Evolutionary conservation across 2,113 vertebrate species (phyloP).

Genomic region (Bucco capensis): DNA sequence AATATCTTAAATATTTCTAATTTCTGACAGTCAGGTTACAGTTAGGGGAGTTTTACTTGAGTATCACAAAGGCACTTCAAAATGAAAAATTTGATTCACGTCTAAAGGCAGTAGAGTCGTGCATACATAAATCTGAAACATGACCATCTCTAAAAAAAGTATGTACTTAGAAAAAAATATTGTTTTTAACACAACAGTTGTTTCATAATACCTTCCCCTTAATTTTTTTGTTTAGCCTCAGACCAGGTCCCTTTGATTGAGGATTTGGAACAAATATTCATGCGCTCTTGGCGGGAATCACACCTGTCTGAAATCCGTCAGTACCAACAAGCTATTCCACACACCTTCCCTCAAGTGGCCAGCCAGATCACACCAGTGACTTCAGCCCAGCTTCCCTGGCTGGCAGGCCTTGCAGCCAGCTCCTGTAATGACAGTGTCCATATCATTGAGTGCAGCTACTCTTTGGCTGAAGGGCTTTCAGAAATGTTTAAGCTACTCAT

Average conservation of each 20-base stretch:
- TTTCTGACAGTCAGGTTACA: not conserved
- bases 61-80: not conserved
- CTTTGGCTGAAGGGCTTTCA: slow-evolving; percentile 89
- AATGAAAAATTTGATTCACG: not conserved
- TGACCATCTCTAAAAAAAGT: not conserved
- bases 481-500: slow-evolving; percentile 87
- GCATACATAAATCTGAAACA: not conserved
- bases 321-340: slow-evolving; percentile 81
- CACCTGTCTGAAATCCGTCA: slow-evolving; percentile 91
- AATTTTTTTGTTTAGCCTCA: slow-evolving; percentile 68
- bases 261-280: slow-evolving; percentile 95
- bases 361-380: slow-evolving; percentile 77
- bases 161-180: not conserved
- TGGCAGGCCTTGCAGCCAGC: slow-evolving; percentile 90
- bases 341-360: slow-evolving; percentile 69
- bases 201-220: not conserved
- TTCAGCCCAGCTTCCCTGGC: slow-evolving; percentile 91
- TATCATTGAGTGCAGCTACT: slow-evolving; percentile 84
- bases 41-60: not conserved
- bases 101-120: not conserved
- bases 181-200: not conserved
- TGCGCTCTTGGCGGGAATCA: slow-evolving; percentile 92
- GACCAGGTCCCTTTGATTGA: slow-evolving; percentile 94
- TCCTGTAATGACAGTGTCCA: slow-evolving; percentile 89
- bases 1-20: not conserved